A percentile compares a stretch with the other conserved stretches of the same genome.
These are phyloP conservation scores for Noctilio leporinus DNA, from an alignment of 2,113 vertebrate genomes.

Conservation along the genomic window DNA sequence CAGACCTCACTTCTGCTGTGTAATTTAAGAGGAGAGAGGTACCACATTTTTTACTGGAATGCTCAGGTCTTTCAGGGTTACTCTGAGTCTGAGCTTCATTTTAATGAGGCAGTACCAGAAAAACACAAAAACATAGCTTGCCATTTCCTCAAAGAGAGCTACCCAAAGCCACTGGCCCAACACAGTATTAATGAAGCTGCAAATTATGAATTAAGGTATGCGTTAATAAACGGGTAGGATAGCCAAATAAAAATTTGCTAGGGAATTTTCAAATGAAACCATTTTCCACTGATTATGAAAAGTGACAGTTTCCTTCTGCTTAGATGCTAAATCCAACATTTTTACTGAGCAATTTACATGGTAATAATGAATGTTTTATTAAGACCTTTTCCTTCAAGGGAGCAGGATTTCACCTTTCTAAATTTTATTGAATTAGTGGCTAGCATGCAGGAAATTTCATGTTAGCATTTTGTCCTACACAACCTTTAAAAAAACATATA, in stretches of 20 bases:
- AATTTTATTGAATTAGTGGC: conserved; percentile 52
- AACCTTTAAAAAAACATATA: background rate
- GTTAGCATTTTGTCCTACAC: background rate
- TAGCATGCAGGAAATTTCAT: conserved; percentile 41
- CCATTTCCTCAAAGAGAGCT: background rate
- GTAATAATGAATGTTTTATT: conserved; percentile 55
- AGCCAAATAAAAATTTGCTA: conserved; percentile 39
- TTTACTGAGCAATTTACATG: background rate
- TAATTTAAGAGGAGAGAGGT: conserved; percentile 48
- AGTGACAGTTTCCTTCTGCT: conserved; percentile 48
- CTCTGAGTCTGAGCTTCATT: conserved; percentile 32
- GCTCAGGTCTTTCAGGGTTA: conserved; percentile 46
- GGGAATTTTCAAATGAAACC: conserved; percentile 50
- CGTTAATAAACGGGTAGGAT: background rate
- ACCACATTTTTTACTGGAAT: conserved; percentile 3
- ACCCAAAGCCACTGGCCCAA: background rate
- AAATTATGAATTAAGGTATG: conserved; percentile 1
- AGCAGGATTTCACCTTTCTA: conserved; percentile 42
- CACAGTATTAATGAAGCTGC: background rate
- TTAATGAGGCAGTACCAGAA: conserved; percentile 23
- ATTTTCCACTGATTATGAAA: conserved; percentile 31
- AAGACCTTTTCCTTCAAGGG: background rate
- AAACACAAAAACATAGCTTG: background rate
- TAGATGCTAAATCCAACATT: conserved; percentile 3
- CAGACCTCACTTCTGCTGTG: conserved; percentile 40